Evolutionary conservation across 2,797 vertebrate genomes (phyloP).

Genomic region (Garrulus glandarius): DNA sequence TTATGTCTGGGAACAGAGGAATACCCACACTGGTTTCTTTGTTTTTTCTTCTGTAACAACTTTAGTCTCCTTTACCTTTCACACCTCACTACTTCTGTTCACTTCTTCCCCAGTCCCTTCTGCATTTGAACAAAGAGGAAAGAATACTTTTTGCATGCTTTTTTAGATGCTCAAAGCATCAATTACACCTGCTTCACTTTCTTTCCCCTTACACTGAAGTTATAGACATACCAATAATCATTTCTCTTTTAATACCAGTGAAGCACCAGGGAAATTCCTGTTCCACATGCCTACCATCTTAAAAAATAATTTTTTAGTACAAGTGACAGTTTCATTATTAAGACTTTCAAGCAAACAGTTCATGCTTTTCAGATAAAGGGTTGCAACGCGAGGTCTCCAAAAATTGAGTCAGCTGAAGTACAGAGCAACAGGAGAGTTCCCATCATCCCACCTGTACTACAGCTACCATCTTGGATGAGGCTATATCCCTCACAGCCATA

Average conservation of each 20-base stretch:
- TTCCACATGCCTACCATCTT: not conserved
- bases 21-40: not conserved
- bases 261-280: not conserved
- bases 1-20: not conserved
- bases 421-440: not conserved
- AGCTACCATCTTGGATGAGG: not conserved
- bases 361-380: not conserved
- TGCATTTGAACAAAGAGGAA: not conserved
- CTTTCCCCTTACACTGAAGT: not conserved
- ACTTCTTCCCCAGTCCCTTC: not conserved
- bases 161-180: not conserved
- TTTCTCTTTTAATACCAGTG: not conserved
- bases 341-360: not conserved
- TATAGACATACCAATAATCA: not conserved
- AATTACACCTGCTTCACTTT: not conserved
- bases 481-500: not conserved
- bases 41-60: not conserved
- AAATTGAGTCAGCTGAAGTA: not conserved
- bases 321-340: not conserved
- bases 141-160: not conserved
- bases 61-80: not conserved
- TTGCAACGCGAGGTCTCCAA: not conserved
- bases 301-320: not conserved
- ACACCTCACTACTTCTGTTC: not conserved
- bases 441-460: not conserved